phyloP scores from a whole-genome alignment of 2,888 invertebrate species.

The Nomada fabriciana region DNA sequence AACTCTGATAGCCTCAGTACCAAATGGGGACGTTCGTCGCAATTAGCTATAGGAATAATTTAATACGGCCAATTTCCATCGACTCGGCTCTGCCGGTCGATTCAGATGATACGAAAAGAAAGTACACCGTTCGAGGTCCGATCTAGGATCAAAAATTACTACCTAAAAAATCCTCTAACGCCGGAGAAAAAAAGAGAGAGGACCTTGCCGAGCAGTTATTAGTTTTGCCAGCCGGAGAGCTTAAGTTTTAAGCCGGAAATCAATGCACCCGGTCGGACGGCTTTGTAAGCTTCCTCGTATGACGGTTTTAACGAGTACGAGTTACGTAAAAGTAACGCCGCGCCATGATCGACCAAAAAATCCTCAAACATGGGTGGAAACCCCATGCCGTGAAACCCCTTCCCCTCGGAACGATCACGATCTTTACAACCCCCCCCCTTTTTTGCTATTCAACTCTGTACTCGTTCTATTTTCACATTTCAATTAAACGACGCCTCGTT shows the following conservation, averaged over 20 bases:
- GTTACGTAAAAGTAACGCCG: slow-evolving; percentile 70
- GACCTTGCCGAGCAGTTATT: slow-evolving; percentile 73
- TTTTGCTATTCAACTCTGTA: slow-evolving; percentile 8
- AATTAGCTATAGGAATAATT: slow-evolving; percentile 29
- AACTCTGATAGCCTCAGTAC: neutral
- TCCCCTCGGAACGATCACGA: neutral
- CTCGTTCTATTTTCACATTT: slow-evolving; percentile 41
- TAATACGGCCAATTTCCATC: slow-evolving; percentile 25
- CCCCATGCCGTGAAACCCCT: slow-evolving; percentile 12
- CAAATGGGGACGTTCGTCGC: neutral
- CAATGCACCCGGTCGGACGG: slow-evolving; percentile 73
- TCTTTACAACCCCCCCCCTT: neutral
- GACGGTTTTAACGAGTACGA: slow-evolving; percentile 74
- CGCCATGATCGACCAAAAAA: slow-evolving; percentile 61
- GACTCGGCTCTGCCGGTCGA: slow-evolving; percentile 19
- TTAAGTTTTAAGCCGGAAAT: slow-evolving; percentile 75
- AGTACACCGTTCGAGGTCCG: slow-evolving; percentile 49
- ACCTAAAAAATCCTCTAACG: slow-evolving; percentile 72
- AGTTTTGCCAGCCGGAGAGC: slow-evolving; percentile 72
- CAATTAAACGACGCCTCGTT: slow-evolving; percentile 50
- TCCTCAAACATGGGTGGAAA: slow-evolving; percentile 53
- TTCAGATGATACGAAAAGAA: slow-evolving; percentile 27
- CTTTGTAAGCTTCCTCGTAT: slow-evolving; percentile 72
- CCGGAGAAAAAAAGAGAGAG: slow-evolving; percentile 57
- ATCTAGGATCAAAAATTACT: slow-evolving; percentile 68